These are phyloP conservation scores for Ascidia mentula DNA, from an alignment of 23 tunicate species.

Conservation along the genomic window DNA sequence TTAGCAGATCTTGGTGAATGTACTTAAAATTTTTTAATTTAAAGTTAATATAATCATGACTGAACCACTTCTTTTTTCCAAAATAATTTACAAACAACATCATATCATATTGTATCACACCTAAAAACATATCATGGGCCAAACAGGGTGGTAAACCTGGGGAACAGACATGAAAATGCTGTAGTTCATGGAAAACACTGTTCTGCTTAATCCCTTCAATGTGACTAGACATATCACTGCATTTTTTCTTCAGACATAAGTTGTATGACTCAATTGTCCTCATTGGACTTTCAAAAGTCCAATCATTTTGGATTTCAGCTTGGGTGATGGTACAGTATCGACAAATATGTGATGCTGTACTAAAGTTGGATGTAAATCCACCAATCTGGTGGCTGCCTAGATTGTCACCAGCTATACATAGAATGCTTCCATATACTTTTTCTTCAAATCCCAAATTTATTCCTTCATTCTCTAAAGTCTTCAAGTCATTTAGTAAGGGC, in stretches of 20 bases:
- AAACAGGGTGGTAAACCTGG: conserved; percentile 53
- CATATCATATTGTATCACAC: conserved; percentile 33
- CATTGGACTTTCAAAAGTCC: background rate
- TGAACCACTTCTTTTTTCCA: conserved; percentile 12
- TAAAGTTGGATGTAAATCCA: conserved; percentile 41
- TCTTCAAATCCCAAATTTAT: conserved; percentile 34
- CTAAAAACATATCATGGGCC: conserved; percentile 50
- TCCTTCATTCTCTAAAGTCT: conserved; percentile 22
- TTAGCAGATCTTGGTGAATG: background rate
- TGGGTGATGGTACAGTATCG: conserved; percentile 21
- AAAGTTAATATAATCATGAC: conserved; percentile 15
- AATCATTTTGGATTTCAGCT: background rate
- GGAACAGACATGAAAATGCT: conserved; percentile 37
- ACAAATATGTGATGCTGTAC: conserved; percentile 18
- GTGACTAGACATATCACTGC: background rate
- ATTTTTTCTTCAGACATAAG: too few relatives aligned
- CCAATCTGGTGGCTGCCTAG: conserved; percentile 43
- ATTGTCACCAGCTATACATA: conserved; percentile 43
- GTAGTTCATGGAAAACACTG: conserved; percentile 28
- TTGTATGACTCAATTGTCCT: background rate
- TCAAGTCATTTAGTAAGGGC: conserved; percentile 29
- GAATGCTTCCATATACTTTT: conserved; percentile 9
- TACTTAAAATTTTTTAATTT: conserved; percentile 10
- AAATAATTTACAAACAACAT: conserved; percentile 29
- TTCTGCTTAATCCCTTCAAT: conserved; percentile 15